These are phyloP conservation scores for Xenopus laevis DNA, from an alignment of 2,113 vertebrate genomes.

Conservation along the genomic window DNA sequence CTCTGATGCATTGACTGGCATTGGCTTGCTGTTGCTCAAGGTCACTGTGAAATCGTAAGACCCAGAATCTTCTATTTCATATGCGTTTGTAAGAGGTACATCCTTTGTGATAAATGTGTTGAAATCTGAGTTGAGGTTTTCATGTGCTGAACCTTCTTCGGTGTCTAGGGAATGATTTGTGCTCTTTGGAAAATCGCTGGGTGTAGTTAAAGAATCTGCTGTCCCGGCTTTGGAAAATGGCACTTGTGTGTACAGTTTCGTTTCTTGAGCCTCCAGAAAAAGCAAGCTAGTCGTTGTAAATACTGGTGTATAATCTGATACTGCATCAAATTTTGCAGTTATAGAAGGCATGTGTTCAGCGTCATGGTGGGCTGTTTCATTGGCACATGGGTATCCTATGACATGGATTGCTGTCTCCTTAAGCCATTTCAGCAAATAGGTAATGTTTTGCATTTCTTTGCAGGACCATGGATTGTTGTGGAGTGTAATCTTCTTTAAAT, in stretches of 20 bases:
- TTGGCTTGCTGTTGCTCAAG: constrained; percentile 64
- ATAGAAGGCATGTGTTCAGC: constrained; percentile 24
- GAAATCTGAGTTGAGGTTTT: constrained; percentile 54
- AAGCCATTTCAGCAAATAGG: constrained; percentile 72
- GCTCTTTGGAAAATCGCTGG: constrained; percentile 41
- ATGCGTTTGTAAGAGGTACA: constrained; percentile 49
- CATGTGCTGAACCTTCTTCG: constrained; percentile 49
- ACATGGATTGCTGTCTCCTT: constrained; percentile 65
- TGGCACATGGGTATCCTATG: constrained; percentile 75
- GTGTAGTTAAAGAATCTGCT: constrained; percentile 49
- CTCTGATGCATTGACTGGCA: constrained; percentile 62
- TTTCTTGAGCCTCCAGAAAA: constrained; percentile 51
- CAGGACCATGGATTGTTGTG: constrained; percentile 90
- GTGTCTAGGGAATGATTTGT: constrained; percentile 50
- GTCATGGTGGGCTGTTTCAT: constrained; percentile 53
- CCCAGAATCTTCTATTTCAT: constrained; percentile 49
- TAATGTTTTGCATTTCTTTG: constrained; percentile 69
- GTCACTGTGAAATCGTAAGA: constrained; percentile 64
- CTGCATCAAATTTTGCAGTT: constrained; percentile 38
- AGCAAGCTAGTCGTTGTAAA: constrained; percentile 47
- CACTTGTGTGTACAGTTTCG: constrained; percentile 60
- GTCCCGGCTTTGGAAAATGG: constrained; percentile 50
- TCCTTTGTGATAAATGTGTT: constrained; percentile 54
- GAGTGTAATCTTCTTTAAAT: constrained; percentile 75
- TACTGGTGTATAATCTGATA: constrained; percentile 1